A percentile compares a stretch with the other conserved stretches of the same genome.
These are phyloP conservation scores for Girardinus metallicus DNA, from an alignment of 2,797 vertebrate genomes.

Conservation along the genomic window DNA sequence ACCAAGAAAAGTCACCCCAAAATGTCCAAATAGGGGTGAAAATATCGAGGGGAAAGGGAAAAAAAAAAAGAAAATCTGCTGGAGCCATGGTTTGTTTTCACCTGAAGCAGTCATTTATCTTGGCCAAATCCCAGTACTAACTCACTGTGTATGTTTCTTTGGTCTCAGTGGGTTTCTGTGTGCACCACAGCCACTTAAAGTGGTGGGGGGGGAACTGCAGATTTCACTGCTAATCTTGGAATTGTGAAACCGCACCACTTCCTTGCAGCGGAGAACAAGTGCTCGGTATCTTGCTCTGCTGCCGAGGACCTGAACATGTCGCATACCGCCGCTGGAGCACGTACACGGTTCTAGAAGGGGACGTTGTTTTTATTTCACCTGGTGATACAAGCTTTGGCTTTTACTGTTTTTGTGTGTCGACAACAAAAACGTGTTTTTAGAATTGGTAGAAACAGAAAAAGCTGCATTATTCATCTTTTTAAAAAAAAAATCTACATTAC, in stretches of 20 bases:
- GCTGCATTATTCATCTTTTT: not conserved
- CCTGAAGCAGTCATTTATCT: slow-evolving; percentile 86
- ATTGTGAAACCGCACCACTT: slow-evolving; percentile 84
- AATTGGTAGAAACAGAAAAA: not conserved
- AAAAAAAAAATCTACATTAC: not conserved
- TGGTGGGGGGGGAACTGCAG: slow-evolving; percentile 69
- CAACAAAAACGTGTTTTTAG: not conserved
- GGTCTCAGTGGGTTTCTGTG: slow-evolving; percentile 80
- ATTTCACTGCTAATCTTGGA: slow-evolving; percentile 83
- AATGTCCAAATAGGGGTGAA: slow-evolving; percentile 56
- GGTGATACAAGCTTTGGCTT: slow-evolving; percentile 23
- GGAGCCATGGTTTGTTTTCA: slow-evolving; percentile 83
- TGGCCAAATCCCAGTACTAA: slow-evolving; percentile 80
- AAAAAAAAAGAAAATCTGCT: slow-evolving; percentile 45
- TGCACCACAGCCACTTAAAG: slow-evolving; percentile 84
- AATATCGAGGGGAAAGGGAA: slow-evolving; percentile 14
- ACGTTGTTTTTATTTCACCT: slow-evolving; percentile 53
- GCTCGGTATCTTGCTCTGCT: slow-evolving; percentile 60
- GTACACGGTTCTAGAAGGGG: slow-evolving; percentile 49
- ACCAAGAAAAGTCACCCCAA: slow-evolving; percentile 61
- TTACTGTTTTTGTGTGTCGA: slow-evolving; percentile 11
- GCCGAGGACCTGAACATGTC: slow-evolving; percentile 52
- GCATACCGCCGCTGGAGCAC: slow-evolving; percentile 43
- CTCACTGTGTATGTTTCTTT: slow-evolving; percentile 85
- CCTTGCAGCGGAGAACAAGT: slow-evolving; percentile 64